phyloP scores from a whole-genome alignment of 2,888 invertebrate genomes.

The Tubiluchus corallicola region DNA sequence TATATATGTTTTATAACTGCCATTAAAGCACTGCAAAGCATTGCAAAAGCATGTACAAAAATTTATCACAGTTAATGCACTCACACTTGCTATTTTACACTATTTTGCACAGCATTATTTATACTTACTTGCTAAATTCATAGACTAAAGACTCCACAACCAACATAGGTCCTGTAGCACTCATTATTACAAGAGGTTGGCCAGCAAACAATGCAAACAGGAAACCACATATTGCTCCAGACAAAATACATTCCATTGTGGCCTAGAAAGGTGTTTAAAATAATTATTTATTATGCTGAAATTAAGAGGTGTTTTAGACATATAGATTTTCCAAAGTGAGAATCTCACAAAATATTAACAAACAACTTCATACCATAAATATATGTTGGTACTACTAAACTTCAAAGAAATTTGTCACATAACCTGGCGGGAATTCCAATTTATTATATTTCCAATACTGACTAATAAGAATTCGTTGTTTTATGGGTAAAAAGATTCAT shows the following conservation, averaged over 20 bases:
- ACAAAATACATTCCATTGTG: constrained; percentile 54
- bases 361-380: neutral
- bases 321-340: neutral
- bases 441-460: neutral
- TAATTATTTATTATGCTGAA: neutral
- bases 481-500: neutral
- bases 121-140: constrained; percentile 59
- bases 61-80: too few relatives aligned
- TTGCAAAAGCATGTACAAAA: too few relatives aligned
- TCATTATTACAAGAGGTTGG: constrained; percentile 80
- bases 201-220: constrained; percentile 86
- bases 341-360: neutral
- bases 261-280: constrained; percentile 16
- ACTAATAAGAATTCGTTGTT: neutral
- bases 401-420: neutral
- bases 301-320: neutral
- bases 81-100: too few relatives aligned
- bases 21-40: too few relatives aligned
- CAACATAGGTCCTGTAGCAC: constrained; percentile 88
- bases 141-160: constrained; percentile 95
- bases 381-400: neutral
- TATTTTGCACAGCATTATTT: neutral
- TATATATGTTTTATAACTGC: too few relatives aligned
- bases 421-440: neutral
- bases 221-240: constrained; percentile 84